A percentile compares a stretch with the other conserved stretches of the same genome.
These are phyloP conservation scores for Clavelina lepadiformis DNA, from an alignment of 23 tunicate genomes.

Conservation along the genomic window DNA sequence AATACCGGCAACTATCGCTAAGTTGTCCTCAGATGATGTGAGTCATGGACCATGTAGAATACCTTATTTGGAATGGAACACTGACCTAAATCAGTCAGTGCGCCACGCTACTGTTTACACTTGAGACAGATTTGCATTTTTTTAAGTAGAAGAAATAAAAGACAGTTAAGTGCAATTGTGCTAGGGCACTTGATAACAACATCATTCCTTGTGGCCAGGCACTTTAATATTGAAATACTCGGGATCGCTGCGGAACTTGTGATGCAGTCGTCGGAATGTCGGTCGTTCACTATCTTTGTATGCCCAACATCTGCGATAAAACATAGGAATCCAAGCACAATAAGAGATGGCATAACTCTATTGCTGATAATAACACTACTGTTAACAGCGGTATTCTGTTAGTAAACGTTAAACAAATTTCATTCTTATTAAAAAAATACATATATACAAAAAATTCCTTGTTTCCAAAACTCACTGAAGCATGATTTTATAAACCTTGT, in stretches of 20 bases:
- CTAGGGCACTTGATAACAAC: neutral
- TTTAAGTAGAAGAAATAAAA: too few relatives aligned
- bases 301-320: slow-evolving; percentile 71
- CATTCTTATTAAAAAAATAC: too few relatives aligned
- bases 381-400: neutral
- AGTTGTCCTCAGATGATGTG: too few relatives aligned
- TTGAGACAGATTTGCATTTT: too few relatives aligned
- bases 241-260: slow-evolving; percentile 79
- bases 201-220: slow-evolving; percentile 68
- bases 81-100: too few relatives aligned
- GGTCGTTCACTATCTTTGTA: slow-evolving; percentile 74
- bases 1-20: too few relatives aligned
- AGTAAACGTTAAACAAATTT: neutral
- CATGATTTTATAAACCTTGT: slow-evolving; percentile 87
- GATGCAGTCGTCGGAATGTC: slow-evolving; percentile 79
- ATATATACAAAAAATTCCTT: too few relatives aligned
- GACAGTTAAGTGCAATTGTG: too few relatives aligned
- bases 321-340: neutral
- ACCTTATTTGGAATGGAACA: too few relatives aligned
- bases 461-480: slow-evolving; percentile 61
- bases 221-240: slow-evolving; percentile 94
- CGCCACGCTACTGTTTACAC: too few relatives aligned
- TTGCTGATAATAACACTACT: neutral
- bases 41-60: too few relatives aligned
- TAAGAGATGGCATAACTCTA: neutral